A percentile compares a stretch with the other conserved stretches of the same genome.
Evolutionary conservation across 2,888 invertebrate species (phyloP).

Genomic region (Operophtera brumata): DNA sequence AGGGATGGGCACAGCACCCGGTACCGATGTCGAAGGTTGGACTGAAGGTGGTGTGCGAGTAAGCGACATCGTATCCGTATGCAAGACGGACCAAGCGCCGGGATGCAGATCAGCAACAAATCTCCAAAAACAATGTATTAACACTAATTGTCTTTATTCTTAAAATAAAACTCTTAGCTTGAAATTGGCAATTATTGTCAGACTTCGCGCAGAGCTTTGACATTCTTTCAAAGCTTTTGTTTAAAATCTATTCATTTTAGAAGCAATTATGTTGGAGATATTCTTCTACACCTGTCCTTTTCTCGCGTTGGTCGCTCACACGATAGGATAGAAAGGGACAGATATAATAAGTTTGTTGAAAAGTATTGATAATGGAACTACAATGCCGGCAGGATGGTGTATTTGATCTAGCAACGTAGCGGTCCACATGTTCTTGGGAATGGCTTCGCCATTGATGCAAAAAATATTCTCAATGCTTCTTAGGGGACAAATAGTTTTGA

Average conservation of each 20-base stretch:
- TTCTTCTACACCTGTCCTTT: constrained; percentile 45
- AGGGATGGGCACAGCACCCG: no score
- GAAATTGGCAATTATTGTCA: constrained; percentile 42
- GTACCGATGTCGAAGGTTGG: no score
- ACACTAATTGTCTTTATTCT: not conserved
- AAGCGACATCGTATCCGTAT: no score
- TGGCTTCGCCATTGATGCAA: constrained; percentile 74
- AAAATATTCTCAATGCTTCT: constrained; percentile 63
- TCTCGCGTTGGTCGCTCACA: constrained; percentile 37
- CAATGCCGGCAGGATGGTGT: constrained; percentile 78
- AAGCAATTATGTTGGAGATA: constrained; percentile 67
- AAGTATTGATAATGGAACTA: constrained; percentile 73
- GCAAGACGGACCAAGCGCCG: no score
- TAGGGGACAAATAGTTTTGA: constrained; percentile 48
- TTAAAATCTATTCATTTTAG: constrained; percentile 68
- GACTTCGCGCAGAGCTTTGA: constrained; percentile 47
- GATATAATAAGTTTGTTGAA: constrained; percentile 58
- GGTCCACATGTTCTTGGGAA: constrained; percentile 79
- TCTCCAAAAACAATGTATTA: no score
- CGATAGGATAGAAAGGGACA: constrained; percentile 52
- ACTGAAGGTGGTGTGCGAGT: no score
- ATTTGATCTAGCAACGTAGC: constrained; percentile 79
- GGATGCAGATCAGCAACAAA: no score
- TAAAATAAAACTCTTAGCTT: not conserved
- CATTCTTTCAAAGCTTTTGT: constrained; percentile 68